Percentiles rank a stretch among this genome's conserved stretches.
Evolutionary conservation across 2,888 invertebrate genomes (phyloP).

Genomic region (Myopa tessellatipennis): DNA sequence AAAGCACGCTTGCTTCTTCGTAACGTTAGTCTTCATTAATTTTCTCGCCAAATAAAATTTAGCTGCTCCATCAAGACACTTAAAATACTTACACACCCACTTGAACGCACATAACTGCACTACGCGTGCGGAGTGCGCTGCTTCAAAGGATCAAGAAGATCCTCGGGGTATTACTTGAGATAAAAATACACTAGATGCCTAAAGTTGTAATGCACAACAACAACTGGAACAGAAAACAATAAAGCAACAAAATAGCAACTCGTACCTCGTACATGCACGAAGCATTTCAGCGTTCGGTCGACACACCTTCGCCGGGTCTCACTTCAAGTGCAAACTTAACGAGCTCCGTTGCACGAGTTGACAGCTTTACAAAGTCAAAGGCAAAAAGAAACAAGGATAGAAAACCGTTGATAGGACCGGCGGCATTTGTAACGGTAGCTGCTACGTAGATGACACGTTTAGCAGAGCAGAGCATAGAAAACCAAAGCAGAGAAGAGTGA

Average conservation of each 20-base stretch:
- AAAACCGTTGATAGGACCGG: background rate
- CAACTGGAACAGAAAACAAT: background rate
- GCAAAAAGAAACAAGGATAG: background rate
- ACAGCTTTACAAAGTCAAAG: slow-evolving; percentile 8
- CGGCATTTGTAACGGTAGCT: slow-evolving; percentile 20
- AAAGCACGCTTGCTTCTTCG: no score
- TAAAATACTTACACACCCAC: slow-evolving; percentile 18
- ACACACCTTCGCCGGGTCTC: background rate
- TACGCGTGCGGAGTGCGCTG: background rate
- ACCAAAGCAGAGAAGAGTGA: background rate
- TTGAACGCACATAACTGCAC: slow-evolving; percentile 4
- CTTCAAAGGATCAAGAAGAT: background rate
- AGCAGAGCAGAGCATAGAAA: background rate
- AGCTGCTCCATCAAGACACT: slow-evolving; percentile 4
- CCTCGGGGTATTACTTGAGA: background rate
- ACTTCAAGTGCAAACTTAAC: slow-evolving; percentile 23
- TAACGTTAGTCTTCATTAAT: background rate
- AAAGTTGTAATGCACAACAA: slow-evolving; percentile 6
- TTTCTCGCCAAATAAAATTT: background rate
- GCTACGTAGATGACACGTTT: background rate
- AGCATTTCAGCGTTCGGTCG: background rate
- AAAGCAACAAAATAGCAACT: background rate
- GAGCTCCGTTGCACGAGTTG: slow-evolving; percentile 17
- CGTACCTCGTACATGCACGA: slow-evolving; percentile 3
- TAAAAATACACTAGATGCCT: slow-evolving; percentile 4